Conservation (phyloP, 2,113 vertebrate species). For the Pycnonotus jocosus region DNA sequence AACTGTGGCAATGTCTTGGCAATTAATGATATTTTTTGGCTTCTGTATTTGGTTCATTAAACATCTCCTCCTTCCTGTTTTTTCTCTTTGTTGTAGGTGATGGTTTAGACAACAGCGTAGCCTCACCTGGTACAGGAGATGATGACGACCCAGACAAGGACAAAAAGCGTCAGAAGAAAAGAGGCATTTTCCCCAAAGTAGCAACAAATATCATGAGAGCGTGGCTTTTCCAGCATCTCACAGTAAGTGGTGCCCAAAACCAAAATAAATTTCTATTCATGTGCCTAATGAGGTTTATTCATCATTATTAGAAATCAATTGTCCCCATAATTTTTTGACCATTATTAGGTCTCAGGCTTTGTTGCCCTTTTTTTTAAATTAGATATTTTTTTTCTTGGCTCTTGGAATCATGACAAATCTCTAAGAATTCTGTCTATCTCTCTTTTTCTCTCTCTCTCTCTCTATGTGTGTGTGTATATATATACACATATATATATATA, state of each 20-base stretch:
- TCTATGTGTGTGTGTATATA: background rate
- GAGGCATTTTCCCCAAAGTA: constrained; percentile 99
- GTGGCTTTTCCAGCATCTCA: constrained; percentile 99
- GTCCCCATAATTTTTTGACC: background rate
- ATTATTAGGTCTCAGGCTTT: background rate
- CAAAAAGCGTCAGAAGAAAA: constrained; percentile 99
- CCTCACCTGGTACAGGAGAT: constrained; percentile 97
- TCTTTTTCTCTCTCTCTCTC: background rate
- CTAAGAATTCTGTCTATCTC: background rate
- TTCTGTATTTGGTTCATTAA: constrained; percentile 70
- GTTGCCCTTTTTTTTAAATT: background rate
- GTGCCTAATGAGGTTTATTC: background rate
- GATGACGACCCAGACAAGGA: constrained; percentile 99
- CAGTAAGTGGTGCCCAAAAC: constrained; percentile 81
- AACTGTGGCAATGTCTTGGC: constrained; percentile 56
- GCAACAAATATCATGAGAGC: constrained; percentile 99
- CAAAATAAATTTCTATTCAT: constrained; percentile 27
- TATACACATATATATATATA: background rate
- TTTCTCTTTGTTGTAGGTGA: constrained; percentile 81
- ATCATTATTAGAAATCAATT: background rate
- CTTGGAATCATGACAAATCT: constrained; percentile 43
- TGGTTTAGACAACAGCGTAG: constrained; percentile 99
- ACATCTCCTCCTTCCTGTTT: constrained; percentile 60
- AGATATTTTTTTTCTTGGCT: background rate
- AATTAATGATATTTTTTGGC: constrained; percentile 34